Base-by-base conservation (phyloP, 2,797 vertebrate species). In the Notolepis coatsorum region DNA sequence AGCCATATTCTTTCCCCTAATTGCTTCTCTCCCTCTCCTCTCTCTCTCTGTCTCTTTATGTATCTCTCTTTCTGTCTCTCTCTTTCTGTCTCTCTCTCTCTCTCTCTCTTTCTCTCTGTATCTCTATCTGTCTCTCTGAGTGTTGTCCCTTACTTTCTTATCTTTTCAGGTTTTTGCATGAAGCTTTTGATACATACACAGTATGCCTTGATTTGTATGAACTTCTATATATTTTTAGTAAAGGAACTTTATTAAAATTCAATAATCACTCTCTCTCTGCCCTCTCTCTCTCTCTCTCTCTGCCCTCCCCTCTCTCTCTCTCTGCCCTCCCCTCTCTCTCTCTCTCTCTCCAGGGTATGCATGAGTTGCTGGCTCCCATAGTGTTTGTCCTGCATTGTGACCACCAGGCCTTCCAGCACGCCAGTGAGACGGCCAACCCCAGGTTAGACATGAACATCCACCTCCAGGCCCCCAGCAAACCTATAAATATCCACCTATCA, bases 331-430 rank as follows among this genome's bases (percentile, higher is more conserved):
- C 61, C 27, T 31, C 2, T 60, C 41, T 46, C 47, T 58, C 20
- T 46, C 18, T 77, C 60, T 57, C 5, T 73, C 74, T 77, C 7
- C 65, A 99, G 98, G 98, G 98, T 12, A 99, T 99, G 98, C 98
- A 99, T 17, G 98, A 99, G 91, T 81, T 99, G 62, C 87, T 99
- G 81, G 98, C 98, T 54, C 98, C 98, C 42, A 94, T 99, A 23
- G 93, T 99, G 59, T 99, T 99, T 66, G 95, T 95, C 65, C 92
- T 99, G 12, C 97, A 99, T 88, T 98, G 96, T 89, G 98, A 99
- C 88, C 96, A 99, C 81, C 98, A 99, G 73, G 96, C 98, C 39
- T 99, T 99, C 80, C 95, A 95, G 75, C 97, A 99, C 49, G 97
- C 98, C 79, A 96, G 94, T 37, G 98, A 99, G 89, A 95, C 96